A percentile compares a stretch with the other conserved stretches of the same genome.
Evolutionary conservation across 1,140 invertebrate genomes (phyloP).

Genomic region (Hylaeus volcanicus): DNA sequence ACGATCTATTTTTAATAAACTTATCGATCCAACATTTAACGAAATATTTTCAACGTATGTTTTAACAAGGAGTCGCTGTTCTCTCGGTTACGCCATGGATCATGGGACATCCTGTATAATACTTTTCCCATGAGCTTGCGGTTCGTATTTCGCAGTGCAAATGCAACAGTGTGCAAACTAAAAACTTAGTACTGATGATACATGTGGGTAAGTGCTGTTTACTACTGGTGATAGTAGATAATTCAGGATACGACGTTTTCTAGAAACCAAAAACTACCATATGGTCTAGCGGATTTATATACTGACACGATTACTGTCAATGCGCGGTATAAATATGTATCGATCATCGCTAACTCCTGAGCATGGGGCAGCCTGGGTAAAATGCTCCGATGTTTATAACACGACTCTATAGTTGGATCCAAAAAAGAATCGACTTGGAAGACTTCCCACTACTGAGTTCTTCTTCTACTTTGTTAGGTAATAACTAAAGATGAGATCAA

Average conservation of each 20-base stretch:
- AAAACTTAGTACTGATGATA: conserved; percentile 3
- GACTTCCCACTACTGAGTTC: no score
- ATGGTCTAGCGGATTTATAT: conserved; percentile 34
- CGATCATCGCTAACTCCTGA: conserved; percentile 24
- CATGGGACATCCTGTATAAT: neutral
- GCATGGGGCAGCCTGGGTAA: conserved; percentile 30
- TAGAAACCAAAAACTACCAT: conserved; percentile 41
- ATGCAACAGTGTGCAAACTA: conserved; percentile 16
- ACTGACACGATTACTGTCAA: conserved; percentile 38
- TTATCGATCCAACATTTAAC: no score
- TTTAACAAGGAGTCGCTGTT: neutral
- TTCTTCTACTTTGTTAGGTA: no score
- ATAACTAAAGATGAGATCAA: no score
- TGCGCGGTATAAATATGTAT: conserved; percentile 32
- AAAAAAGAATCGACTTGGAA: neutral
- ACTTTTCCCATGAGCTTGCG: conserved; percentile 10
- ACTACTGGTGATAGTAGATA: conserved; percentile 27
- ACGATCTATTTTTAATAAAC: no score
- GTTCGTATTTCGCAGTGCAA: conserved; percentile 9
- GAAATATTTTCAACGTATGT: neutral
- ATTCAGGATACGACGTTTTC: conserved; percentile 23
- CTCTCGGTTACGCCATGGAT: neutral
- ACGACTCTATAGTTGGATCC: neutral
- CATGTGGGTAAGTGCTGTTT: conserved; percentile 13
- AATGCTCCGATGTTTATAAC: neutral